Conservation (phyloP, 1,140 invertebrate species). For the Araneus ventricosus region DNA sequence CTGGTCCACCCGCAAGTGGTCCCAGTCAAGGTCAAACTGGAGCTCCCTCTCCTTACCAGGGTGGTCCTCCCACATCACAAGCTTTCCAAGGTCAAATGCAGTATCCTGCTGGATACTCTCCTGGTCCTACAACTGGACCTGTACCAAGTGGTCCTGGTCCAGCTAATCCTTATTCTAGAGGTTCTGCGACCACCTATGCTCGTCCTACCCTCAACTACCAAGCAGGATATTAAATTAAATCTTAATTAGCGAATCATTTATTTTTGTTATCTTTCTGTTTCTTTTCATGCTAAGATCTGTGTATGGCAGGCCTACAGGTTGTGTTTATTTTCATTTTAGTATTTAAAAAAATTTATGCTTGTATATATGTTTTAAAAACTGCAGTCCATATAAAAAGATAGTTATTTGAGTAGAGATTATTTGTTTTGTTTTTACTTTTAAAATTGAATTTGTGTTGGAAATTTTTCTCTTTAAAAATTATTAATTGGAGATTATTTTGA, state of each 20-base stretch:
- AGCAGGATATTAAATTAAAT: slow-evolving; percentile 60
- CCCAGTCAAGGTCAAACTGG: slow-evolving; percentile 53
- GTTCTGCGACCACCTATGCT: slow-evolving; percentile 52
- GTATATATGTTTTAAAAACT: slow-evolving; percentile 1
- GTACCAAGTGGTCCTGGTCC: slow-evolving; percentile 7
- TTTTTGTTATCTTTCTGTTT: background rate
- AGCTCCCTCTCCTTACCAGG: slow-evolving; percentile 19
- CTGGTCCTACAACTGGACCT: slow-evolving; percentile 29
- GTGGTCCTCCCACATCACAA: slow-evolving; percentile 66
- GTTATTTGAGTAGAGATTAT: background rate
- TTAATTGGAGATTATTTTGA: too few species aligned
- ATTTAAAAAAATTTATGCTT: background rate
- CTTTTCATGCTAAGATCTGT: slow-evolving; percentile 32
- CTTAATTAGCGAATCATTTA: slow-evolving; percentile 7
- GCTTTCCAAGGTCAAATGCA: slow-evolving; percentile 61
- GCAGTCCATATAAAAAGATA: background rate
- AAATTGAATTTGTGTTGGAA: background rate
- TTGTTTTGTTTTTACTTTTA: background rate
- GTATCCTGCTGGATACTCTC: slow-evolving; percentile 65
- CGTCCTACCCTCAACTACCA: slow-evolving; percentile 65
- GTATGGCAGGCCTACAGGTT: slow-evolving; percentile 61
- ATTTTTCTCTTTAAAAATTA: background rate
- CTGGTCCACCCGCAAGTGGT: slow-evolving; percentile 18
- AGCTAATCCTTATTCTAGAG: slow-evolving; percentile 66
- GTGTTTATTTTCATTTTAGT: slow-evolving; percentile 15